A percentile compares a stretch with the other conserved stretches of the same genome.
Conservation (phyloP, 2,888 invertebrate species). For the Crepidodera aurea region DNA sequence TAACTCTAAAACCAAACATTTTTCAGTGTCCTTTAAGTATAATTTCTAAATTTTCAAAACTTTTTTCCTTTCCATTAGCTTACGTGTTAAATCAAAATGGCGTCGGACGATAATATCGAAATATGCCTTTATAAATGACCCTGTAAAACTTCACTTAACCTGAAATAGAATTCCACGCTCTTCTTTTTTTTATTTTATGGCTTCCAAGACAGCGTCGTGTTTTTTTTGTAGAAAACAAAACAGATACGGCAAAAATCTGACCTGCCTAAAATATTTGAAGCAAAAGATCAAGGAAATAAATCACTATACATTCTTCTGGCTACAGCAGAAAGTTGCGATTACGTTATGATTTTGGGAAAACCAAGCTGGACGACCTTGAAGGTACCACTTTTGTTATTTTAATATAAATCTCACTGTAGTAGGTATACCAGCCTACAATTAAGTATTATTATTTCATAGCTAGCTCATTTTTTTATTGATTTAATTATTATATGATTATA, state of each 20-base stretch:
- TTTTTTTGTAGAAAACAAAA: neutral
- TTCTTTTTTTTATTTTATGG: too few relatives aligned
- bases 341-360: constrained; percentile 49
- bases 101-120: too few relatives aligned
- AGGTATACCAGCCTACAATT: constrained; percentile 23
- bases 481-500: too few relatives aligned
- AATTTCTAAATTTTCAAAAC: too few relatives aligned
- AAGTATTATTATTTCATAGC: neutral
- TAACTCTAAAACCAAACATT: too few relatives aligned
- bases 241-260: neutral
- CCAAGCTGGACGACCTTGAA: constrained; percentile 43
- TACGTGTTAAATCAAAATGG: too few relatives aligned
- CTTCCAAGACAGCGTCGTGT: too few relatives aligned
- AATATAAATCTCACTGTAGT: constrained; percentile 1
- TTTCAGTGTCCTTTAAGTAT: too few relatives aligned
- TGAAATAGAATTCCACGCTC: too few relatives aligned
- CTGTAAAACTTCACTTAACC: too few relatives aligned
- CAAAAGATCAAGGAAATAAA: constrained; percentile 33
- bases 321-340: constrained; percentile 39
- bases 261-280: constrained; percentile 19
- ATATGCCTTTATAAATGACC: too few relatives aligned
- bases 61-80: too few relatives aligned
- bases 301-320: constrained; percentile 32
- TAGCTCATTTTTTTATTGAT: neutral
- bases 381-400: constrained; percentile 34